Base-by-base conservation (phyloP, 2,797 vertebrate genomes). In the Ataeniobius toweri region DNA sequence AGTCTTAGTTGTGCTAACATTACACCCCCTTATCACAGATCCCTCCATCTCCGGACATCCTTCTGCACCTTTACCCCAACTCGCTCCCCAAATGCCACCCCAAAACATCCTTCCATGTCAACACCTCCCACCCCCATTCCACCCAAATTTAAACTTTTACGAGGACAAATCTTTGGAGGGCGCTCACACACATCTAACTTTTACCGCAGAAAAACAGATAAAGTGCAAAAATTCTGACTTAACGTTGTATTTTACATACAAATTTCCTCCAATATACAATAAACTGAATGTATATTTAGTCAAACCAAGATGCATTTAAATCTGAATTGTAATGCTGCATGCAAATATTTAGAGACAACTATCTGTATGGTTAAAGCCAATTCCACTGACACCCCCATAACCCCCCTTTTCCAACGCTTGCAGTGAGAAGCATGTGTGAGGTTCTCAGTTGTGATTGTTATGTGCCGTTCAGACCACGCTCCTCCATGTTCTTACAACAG, bases 51-150 rank as follows among this genome's bases (percentile, higher is more conserved):
- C 89, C 89, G 85, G 86, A 85, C 91, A 88, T 93, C 94, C 88
- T 85, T 94, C 94, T 87, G 73, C 92, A 92, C 92, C 92, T 79
- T 90, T 79, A 87, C 88, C 91, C 88, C 82, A 18, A 79, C 85
- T 85, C 68, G 82, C 88, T 82, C 91, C 80, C 89, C 88, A 76
- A 85, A 90, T 76, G 73, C 88, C 90, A 90, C 92, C 92, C 88
- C 91, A 94, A 93, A 93, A 94, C 94, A 94, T 94, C 94, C 92
- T 92, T 94, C 92, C 89, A 77, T 86, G 89, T 94, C 93, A 93
- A 85, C 93, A 89, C 92, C 71, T 80, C 83, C 85, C 85, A 77
- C 85, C 89, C 81, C 85, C 79, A 68, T 36, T 81, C 71, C 53
- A 71, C 41, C 80, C 67, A 73, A 50, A 80, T 78, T 63, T 76